A percentile compares a stretch with the other conserved stretches of the same genome.
phyloP scores from a whole-genome alignment of 2,888 invertebrate genomes.

The Syritta pipiens region DNA sequence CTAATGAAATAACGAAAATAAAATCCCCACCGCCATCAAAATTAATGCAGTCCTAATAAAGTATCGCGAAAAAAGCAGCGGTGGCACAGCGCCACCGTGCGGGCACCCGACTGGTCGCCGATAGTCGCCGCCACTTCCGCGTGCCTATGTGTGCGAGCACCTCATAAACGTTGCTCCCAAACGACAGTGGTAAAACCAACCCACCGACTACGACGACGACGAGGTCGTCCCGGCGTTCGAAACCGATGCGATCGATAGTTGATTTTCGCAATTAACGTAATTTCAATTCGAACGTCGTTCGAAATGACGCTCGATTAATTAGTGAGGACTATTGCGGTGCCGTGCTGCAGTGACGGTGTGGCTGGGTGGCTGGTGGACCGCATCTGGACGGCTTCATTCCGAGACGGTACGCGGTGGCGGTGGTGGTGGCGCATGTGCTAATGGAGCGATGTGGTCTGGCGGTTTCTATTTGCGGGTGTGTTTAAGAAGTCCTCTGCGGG shows the following conservation, averaged over 20 bases:
- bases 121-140: slow-evolving; percentile 4
- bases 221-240: slow-evolving; percentile 17
- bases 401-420: too few species aligned
- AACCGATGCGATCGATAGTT: slow-evolving; percentile 57
- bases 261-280: slow-evolving; percentile 57
- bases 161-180: slow-evolving; percentile 37
- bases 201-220: slow-evolving; percentile 26
- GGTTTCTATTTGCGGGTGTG: background rate
- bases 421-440: slow-evolving; percentile 1
- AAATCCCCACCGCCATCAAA: slow-evolving; percentile 36
- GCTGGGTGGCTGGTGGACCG: background rate
- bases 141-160: background rate
- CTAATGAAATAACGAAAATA: slow-evolving; percentile 44
- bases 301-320: slow-evolving; percentile 57
- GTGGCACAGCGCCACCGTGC: slow-evolving; percentile 3
- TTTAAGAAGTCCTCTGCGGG: background rate
- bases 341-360: background rate
- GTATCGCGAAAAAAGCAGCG: slow-evolving; percentile 19
- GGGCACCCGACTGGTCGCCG: background rate
- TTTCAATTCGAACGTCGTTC: slow-evolving; percentile 51
- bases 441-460: slow-evolving; percentile 1
- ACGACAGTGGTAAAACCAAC: slow-evolving; percentile 41
- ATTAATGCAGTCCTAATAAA: slow-evolving; percentile 34
- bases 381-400: background rate
- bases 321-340: slow-evolving; percentile 13